Evolutionary conservation across 1,140 invertebrate genomes (phyloP), one percentile per base, ranked within the genome.

Genomic region (roundworm (Caenorhabditis elegans)): DNA sequence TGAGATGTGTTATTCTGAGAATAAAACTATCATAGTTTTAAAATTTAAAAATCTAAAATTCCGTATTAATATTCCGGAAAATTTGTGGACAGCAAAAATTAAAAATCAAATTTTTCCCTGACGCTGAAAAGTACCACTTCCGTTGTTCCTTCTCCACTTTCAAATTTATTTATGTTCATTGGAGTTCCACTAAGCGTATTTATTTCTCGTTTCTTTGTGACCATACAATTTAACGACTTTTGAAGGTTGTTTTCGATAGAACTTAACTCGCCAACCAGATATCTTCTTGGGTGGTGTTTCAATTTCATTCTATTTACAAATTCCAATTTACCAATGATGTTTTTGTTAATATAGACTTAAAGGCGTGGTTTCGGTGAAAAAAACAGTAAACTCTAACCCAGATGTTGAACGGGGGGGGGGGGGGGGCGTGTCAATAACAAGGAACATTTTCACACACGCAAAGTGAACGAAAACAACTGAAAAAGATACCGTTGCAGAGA

Each of bases 401-500:
- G 34, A 70, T 70, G 60, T 22, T 39, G 60, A 26, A 70, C 6
- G 15, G 15, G 39, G 39, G 15, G 15, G 39, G 39, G 22, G 10
- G 22, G 34, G 34, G 51, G 60, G 60, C 60, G 60, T 70, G 60
- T 19, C 60, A 39, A 39, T 39, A 70, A 39, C 60, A 70, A 70
- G 60, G 34, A 70, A 70, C 34, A 24, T n/a, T 31, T 53, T 53
- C 22, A 55, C 28, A 19, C 22, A 0, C 24, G 8, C 60, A 39
- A 13, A 60, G 28, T 43, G 6, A 10, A 6, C 60, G 60, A 70
- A 70, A 70, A 70, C 60, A 70, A 70, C 60, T 70, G 60, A 70
- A 70, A 70, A 31, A 60, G 34, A 70, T 70, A 70, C 60, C 34
- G 60, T 39, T 39, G 60, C 60, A 70, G n/a, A 6, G 19, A 70